These are phyloP conservation scores for Chamaetylas fuelleborni DNA, from an alignment of 2,113 vertebrate genomes.

Conservation along the genomic window DNA sequence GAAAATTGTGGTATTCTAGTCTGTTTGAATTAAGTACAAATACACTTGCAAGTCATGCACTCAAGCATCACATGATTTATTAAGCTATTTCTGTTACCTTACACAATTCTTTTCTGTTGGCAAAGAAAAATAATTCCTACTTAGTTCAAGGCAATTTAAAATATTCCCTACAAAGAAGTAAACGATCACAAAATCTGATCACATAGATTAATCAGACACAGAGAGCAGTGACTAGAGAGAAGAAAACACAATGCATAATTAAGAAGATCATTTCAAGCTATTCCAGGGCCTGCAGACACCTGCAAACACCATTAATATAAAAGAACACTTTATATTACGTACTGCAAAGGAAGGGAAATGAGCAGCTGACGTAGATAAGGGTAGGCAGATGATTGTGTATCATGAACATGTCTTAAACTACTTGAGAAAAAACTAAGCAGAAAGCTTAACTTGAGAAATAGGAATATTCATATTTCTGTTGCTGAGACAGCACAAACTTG, in stretches of 20 bases:
- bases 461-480: not conserved
- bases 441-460: not conserved
- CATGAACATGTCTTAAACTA: not conserved
- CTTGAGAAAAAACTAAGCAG: not conserved
- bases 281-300: not conserved
- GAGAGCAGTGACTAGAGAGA: not conserved
- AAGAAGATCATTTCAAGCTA: not conserved
- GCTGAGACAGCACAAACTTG: not conserved
- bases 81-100: slow-evolving; percentile 12
- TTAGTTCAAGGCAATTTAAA: slow-evolving; percentile 30
- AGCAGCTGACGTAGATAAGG: slow-evolving; percentile 26
- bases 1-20: not conserved
- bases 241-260: not conserved
- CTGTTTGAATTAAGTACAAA: not conserved
- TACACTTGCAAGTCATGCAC: not conserved
- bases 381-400: not conserved
- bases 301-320: slow-evolving; percentile 29
- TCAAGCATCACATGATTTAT: not conserved
- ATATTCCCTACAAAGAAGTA: not conserved
- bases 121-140: not conserved
- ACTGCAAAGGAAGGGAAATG: not conserved
- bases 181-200: not conserved
- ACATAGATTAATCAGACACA: not conserved
- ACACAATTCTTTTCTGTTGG: not conserved
- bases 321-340: slow-evolving; percentile 11